Base-by-base conservation (phyloP, 2,113 vertebrate genomes). In the Addax nasomaculatus region DNA sequence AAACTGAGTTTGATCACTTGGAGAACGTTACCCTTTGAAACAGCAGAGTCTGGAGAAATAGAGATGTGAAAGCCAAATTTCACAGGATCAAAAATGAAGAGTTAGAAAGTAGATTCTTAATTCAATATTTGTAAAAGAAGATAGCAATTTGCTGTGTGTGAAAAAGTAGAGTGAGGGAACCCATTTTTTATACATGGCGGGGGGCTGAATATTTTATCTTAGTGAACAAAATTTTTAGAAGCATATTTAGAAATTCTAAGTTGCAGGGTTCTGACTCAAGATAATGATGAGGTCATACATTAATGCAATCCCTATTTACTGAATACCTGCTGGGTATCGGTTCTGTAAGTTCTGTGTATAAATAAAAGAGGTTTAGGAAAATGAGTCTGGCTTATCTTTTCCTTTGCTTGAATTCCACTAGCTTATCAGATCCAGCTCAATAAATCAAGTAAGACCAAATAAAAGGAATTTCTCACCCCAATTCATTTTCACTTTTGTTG, bases 301-400 rank as follows among this genome's bases (percentile, higher is more conserved):
- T 27, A 27, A 60, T 9, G 13, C 6, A 53, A 29, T 58, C 19
- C 64, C 14, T 67, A 39, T 30, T 58, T 33, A 85, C 33, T 85
- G 6, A 23, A n/a, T 53, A 17, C 43, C 47, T 80, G n/a, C 70
- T 30, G 12, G 67, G 51, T 19, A 53, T 36, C 1, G 49, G 33
- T 16, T n/a, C 49, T 43, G 43, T n/a, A 57, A 11, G 7, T 49
- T 85, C 47, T 85, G 33, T 83, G 11, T 79, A 57, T 39, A 89
- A 64, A 58, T 95, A 85, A 85, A 93, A 85, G 29, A 86, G 85
- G 83, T 90, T 93, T 58, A 67, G 79, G 49, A 58, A 79, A 95
- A 55, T 93, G 45, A 79, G 43, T 55, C 51, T 58, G 21, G 1
- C 45, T 90, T 47, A 8, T 62, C 45, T 85, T 27, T 85, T 58